These are phyloP conservation scores for Machimus rusticus DNA, from an alignment of 2,888 invertebrate genomes.

Conservation along the genomic window DNA sequence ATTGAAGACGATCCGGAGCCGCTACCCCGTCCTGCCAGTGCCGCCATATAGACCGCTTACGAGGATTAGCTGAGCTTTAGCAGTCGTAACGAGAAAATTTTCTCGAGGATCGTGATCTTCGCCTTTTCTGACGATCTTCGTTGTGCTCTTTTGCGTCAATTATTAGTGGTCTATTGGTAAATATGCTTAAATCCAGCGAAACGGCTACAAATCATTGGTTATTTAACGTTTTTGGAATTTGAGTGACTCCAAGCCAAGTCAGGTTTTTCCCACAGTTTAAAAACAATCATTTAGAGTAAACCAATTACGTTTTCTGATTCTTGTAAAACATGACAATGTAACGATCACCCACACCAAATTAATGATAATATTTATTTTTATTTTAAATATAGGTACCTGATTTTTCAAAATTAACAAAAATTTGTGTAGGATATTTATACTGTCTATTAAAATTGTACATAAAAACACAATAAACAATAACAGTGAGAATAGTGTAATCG, in stretches of 20 bases:
- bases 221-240: neutral
- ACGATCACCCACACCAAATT: too few species aligned
- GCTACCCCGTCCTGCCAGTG: neutral
- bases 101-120: neutral
- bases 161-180: neutral
- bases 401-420: too few species aligned
- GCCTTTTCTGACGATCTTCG: neutral
- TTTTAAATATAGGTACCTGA: too few species aligned
- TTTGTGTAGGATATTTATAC: too few species aligned
- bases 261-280: neutral
- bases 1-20: neutral
- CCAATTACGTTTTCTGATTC: too few species aligned
- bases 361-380: too few species aligned
- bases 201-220: neutral
- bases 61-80: neutral
- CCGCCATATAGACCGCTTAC: neutral
- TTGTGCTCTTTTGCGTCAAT: neutral
- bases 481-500: too few species aligned
- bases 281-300: neutral
- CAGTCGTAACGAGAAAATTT: slow-evolving; percentile 1
- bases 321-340: too few species aligned
- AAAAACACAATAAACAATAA: too few species aligned
- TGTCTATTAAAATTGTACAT: too few species aligned
- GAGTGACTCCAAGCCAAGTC: neutral
- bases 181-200: neutral